These are phyloP conservation scores for Bufo bufo DNA, from an alignment of 2,113 vertebrate genomes.

Conservation along the genomic window DNA sequence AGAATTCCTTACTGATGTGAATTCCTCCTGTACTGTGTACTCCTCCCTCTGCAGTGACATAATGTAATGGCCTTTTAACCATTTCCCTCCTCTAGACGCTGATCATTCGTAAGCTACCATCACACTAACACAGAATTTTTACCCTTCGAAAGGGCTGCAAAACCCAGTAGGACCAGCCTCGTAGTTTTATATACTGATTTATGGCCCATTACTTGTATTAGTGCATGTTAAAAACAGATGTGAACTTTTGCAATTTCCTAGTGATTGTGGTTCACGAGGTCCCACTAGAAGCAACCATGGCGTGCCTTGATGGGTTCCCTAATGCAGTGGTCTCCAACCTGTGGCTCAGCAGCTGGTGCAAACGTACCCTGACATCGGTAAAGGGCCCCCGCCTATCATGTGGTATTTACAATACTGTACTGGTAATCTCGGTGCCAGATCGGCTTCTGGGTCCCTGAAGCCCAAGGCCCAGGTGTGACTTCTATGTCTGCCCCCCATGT, in stretches of 20 bases:
- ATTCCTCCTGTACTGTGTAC: constrained; percentile 35
- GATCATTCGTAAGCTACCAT: too few relatives aligned
- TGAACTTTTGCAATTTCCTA: neutral
- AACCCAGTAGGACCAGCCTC: neutral
- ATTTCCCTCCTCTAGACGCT: neutral
- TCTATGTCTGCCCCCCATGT: too few relatives aligned
- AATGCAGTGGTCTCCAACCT: too few relatives aligned
- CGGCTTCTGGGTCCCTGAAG: too few relatives aligned
- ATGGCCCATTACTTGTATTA: neutral
- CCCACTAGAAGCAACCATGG: neutral
- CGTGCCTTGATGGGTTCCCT: neutral
- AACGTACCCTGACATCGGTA: too few relatives aligned
- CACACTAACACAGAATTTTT: neutral
- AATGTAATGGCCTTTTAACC: constrained; percentile 10
- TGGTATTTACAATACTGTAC: too few relatives aligned
- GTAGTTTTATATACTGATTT: neutral
- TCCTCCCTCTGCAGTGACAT: constrained; percentile 25
- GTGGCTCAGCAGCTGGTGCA: too few relatives aligned
- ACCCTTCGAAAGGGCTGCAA: neutral
- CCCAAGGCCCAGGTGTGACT: too few relatives aligned
- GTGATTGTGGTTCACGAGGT: neutral
- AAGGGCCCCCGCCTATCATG: too few relatives aligned
- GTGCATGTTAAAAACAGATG: constrained; percentile 7
- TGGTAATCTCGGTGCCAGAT: too few relatives aligned
- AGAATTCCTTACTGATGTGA: constrained; percentile 54